A percentile compares a stretch with the other conserved stretches of the same genome.
phyloP scores from a whole-genome alignment of 2,113 vertebrate species.

The Vulpes vulpes region DNA sequence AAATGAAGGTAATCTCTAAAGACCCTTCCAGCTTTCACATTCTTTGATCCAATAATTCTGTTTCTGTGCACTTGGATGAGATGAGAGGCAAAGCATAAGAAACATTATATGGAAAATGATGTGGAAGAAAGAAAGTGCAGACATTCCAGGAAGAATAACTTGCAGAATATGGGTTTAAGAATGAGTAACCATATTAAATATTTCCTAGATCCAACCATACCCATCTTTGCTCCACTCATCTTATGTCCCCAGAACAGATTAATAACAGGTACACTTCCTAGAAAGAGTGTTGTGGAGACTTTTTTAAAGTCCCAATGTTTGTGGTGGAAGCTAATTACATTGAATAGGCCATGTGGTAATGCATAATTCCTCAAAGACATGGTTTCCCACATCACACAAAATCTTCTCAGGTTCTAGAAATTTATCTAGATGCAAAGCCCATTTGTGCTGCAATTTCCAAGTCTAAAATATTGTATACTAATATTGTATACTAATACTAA shows the following conservation, averaged over 20 bases:
- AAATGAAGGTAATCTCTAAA: slow-evolving; percentile 19
- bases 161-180: background rate
- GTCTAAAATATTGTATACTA: too few relatives aligned
- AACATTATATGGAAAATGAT: background rate
- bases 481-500: too few relatives aligned
- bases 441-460: too few relatives aligned
- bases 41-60: background rate
- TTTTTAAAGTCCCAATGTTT: background rate
- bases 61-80: background rate
- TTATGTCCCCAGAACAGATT: background rate
- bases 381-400: background rate
- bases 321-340: background rate
- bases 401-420: background rate
- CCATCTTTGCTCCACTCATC: background rate
- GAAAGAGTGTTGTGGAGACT: background rate
- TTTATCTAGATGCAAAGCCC: too few relatives aligned
- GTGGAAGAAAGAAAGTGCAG: slow-evolving; percentile 4
- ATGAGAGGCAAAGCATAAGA: background rate
- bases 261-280: background rate
- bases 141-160: background rate
- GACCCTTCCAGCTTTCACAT: background rate
- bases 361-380: background rate
- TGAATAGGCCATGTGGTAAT: background rate
- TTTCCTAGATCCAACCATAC: background rate
- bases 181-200: background rate